Base-by-base conservation (phyloP, 2,888 invertebrate species). In the Melieria crassipennis region DNA sequence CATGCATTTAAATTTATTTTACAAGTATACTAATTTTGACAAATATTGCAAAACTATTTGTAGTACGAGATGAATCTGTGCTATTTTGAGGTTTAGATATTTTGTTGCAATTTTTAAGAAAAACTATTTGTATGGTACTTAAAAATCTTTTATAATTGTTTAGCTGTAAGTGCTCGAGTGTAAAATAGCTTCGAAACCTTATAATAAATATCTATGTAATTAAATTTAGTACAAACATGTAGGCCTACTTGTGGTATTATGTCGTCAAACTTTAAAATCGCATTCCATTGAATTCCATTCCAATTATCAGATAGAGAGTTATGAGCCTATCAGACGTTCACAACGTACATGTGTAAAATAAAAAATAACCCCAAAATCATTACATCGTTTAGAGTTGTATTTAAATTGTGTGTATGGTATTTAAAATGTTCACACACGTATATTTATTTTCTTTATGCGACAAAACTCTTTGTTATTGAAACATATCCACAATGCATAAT, bases 1-100 rank as follows among this genome's bases (percentile, higher is more conserved):
- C 56, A 66, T 67, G 76, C 76, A 76, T 76, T 76, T 75, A 76
- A 71, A 30, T 30, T 30, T 30, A 30, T 30, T 30, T 30, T 30
- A 30, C 30, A 30, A 30, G 1, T 30, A 30, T 30, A 30, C 30
- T 30, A 30, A 30, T 30, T 30, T 1, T 30, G 30, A 30, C 30
- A 30, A 30, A 30, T 30, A 30, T 58, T 58, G 61, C 67, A 42
- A 60, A 60, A 55, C 43, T 68, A 66, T 50, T 63, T 46, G 55
- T 56, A n/a, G 57, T 64, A 64, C 43, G 11, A 55, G 43, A 30
- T 48, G 30, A 2, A 63, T 46, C 7, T 66, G 47, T 47, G 30
- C 47, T 66, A 66, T 13, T 65, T 65, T 11, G 55, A 55, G 55
- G 16, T 16, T 5, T 7, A n/a, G 7, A 47, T 47, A 58, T 47